A percentile compares a stretch with the other conserved stretches of the same genome.
Evolutionary conservation across 2,797 vertebrate genomes (phyloP).

Genomic region (Lepus townsendii): DNA sequence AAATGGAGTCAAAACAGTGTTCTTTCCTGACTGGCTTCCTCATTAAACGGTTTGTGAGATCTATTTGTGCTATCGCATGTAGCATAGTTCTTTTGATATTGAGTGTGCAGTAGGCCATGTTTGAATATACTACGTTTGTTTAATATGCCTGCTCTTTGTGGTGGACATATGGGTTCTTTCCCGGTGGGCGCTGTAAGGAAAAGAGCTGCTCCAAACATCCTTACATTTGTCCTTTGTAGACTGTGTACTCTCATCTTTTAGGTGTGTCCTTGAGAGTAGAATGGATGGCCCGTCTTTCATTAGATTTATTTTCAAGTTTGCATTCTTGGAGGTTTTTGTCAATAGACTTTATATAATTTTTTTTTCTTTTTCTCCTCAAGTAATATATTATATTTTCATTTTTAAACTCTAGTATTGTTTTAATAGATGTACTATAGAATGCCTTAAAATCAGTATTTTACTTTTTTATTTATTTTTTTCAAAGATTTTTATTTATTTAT

Average conservation of each 20-base stretch:
- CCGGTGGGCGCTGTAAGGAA: not conserved
- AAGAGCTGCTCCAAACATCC: not conserved
- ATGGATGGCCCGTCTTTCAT: not conserved
- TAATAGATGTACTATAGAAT: not conserved
- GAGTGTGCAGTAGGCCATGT: not conserved
- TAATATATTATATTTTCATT: not conserved
- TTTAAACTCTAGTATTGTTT: not conserved
- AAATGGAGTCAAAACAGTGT: not conserved
- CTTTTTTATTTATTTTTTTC: too few relatives aligned
- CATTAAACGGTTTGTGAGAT: not conserved
- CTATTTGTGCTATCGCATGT: not conserved
- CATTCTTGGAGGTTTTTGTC: not conserved
- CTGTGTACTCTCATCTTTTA: not conserved
- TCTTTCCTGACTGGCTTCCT: not conserved
- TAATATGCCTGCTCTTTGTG: not conserved
- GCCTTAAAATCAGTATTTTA: not conserved
- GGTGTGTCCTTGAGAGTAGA: not conserved
- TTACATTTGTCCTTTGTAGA: not conserved
- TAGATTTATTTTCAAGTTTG: conserved; percentile 2
- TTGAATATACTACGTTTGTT: not conserved
- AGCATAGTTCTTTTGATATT: not conserved
- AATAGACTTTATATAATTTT: not conserved
- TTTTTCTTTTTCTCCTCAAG: not conserved
- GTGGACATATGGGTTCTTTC: not conserved
- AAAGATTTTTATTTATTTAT: too few relatives aligned